phyloP scores from a whole-genome alignment of 2,113 vertebrate species.

The Craseonycteris thonglongyai region DNA sequence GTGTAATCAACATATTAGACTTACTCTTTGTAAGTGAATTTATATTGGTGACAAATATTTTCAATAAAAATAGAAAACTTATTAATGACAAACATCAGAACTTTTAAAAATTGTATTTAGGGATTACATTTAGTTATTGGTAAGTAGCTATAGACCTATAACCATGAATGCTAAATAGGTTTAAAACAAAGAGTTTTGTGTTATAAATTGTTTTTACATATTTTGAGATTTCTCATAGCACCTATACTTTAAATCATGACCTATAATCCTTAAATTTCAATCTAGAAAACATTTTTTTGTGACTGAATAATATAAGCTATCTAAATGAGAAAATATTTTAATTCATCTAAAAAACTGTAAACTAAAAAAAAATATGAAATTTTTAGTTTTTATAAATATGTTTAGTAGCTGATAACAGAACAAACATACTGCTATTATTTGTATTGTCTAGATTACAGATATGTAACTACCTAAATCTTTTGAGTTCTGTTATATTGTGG shows the following conservation, averaged over 20 bases:
- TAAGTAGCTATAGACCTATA: not conserved
- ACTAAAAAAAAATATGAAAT: slow-evolving; percentile 6
- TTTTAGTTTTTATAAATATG: slow-evolving; percentile 36
- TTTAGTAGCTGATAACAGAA: slow-evolving; percentile 56
- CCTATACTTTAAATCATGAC: slow-evolving; percentile 53
- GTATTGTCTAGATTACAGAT: slow-evolving; percentile 64
- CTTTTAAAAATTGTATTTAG: not conserved
- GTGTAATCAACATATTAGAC: slow-evolving; percentile 54
- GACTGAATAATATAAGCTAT: not conserved
- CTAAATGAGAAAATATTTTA: slow-evolving; percentile 6
- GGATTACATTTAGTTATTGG: slow-evolving; percentile 44
- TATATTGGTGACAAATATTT: slow-evolving; percentile 62
- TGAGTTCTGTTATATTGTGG: slow-evolving; percentile 23
- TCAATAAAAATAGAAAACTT: slow-evolving; percentile 54
- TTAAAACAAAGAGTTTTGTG: slow-evolving; percentile 6
- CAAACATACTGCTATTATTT: slow-evolving; percentile 69
- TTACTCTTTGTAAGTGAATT: slow-evolving; percentile 61
- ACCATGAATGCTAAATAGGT: slow-evolving; percentile 47
- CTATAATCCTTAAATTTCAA: slow-evolving; percentile 57
- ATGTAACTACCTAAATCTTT: slow-evolving; percentile 60
- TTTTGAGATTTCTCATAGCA: slow-evolving; percentile 38
- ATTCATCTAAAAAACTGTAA: not conserved
- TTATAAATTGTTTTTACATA: not conserved
- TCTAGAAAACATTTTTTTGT: slow-evolving; percentile 46
- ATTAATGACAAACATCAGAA: slow-evolving; percentile 48